A percentile compares a stretch with the other conserved stretches of the same genome.
Evolutionary conservation across 2,888 invertebrate genomes (phyloP).

Genomic region (Stenotaenia linearis): DNA sequence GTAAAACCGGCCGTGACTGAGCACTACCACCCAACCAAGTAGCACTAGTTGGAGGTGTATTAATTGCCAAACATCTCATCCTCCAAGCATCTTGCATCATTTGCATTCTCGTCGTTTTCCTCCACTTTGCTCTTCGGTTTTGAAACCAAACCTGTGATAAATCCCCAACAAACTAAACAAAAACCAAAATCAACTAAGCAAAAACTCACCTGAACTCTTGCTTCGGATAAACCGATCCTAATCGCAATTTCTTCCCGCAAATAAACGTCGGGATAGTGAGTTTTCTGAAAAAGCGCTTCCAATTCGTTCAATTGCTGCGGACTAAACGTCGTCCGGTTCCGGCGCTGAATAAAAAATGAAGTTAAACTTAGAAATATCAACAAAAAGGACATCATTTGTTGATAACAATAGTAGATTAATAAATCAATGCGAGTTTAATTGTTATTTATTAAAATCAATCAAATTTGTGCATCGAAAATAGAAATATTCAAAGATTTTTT

Average conservation of each 20-base stretch:
- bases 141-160: slow-evolving; percentile 93
- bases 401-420: too few relatives aligned
- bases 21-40: background rate
- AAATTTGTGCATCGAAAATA: too few relatives aligned
- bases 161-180: slow-evolving; percentile 34
- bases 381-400: too few relatives aligned
- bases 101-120: slow-evolving; percentile 79
- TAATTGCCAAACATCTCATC: slow-evolving; percentile 67
- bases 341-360: slow-evolving; percentile 57
- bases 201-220: slow-evolving; percentile 71
- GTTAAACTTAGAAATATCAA: too few relatives aligned
- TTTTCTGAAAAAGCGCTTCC: slow-evolving; percentile 87
- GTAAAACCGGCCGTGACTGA: background rate
- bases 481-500: too few relatives aligned
- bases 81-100: slow-evolving; percentile 84
- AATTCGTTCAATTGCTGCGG: slow-evolving; percentile 87
- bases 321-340: slow-evolving; percentile 89
- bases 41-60: background rate
- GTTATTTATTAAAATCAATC: too few relatives aligned
- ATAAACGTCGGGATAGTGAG: slow-evolving; percentile 87
- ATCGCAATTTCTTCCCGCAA: slow-evolving; percentile 85
- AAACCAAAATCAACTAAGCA: background rate
- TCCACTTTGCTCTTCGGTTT: slow-evolving; percentile 84
- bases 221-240: slow-evolving; percentile 84
- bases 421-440: too few relatives aligned